Percentiles rank a stretch among this genome's conserved stretches.
phyloP scores from a whole-genome alignment of 2,113 vertebrate species.

The Chauna torquata region DNA sequence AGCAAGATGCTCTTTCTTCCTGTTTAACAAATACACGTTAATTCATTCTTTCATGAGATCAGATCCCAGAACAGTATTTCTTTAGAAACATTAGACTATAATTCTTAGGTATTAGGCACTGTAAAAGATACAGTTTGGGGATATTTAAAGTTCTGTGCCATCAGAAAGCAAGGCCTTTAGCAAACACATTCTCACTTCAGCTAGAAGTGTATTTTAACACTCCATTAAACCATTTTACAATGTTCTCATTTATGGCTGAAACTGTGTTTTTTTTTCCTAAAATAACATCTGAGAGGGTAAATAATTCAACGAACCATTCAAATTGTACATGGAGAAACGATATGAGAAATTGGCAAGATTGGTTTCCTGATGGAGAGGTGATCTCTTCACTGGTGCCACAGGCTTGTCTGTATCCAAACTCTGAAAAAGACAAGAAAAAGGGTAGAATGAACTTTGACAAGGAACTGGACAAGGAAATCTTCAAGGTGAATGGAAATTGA shows the following conservation, averaged over 20 bases:
- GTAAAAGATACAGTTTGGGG: not conserved
- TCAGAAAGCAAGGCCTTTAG: not conserved
- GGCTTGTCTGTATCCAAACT: slow-evolving; percentile 93
- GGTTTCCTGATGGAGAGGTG: slow-evolving; percentile 94
- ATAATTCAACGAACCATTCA: slow-evolving; percentile 88
- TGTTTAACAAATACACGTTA: not conserved
- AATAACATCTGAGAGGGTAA: not conserved
- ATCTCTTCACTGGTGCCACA: slow-evolving; percentile 88
- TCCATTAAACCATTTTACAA: not conserved
- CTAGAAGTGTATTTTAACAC: not conserved
- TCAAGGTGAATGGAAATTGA: not conserved
- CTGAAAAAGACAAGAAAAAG: slow-evolving; percentile 61
- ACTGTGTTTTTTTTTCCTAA: not conserved
- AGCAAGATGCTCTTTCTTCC: not conserved
- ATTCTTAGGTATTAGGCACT: not conserved
- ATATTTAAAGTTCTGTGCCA: not conserved
- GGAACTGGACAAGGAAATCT: not conserved
- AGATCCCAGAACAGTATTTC: not conserved
- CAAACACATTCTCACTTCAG: not conserved
- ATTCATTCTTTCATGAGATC: not conserved
- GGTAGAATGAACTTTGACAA: not conserved
- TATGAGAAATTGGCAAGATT: slow-evolving; percentile 99
- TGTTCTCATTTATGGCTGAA: not conserved
- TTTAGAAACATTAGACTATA: not conserved
- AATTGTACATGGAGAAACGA: slow-evolving; percentile 98